A percentile compares a stretch with the other conserved stretches of the same genome.
Evolutionary conservation across 2,113 vertebrate species (phyloP).

Genomic region (Tragelaphus scriptus): DNA sequence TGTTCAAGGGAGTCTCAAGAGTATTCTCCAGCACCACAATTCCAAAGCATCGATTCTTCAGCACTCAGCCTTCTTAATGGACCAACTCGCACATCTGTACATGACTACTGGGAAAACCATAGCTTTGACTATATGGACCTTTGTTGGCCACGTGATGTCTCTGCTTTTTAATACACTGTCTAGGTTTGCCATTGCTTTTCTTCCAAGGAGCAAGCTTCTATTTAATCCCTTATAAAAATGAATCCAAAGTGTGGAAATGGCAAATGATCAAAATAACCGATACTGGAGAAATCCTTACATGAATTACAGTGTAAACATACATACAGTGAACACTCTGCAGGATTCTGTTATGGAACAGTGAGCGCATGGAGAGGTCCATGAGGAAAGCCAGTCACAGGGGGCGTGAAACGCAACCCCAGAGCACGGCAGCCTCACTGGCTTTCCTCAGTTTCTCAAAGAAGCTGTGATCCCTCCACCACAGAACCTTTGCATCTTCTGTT

Average conservation of each 20-base stretch:
- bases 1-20: background rate
- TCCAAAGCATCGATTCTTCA: background rate
- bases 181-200: background rate
- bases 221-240: background rate
- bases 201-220: background rate
- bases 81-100: background rate
- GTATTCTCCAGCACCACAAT: background rate
- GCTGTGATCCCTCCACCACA: background rate
- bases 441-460: background rate
- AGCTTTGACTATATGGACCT: background rate
- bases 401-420: background rate
- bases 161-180: background rate
- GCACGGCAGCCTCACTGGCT: background rate
- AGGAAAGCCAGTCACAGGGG: background rate
- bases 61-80: background rate
- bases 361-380: background rate
- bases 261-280: background rate
- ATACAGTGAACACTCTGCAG: background rate
- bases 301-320: background rate
- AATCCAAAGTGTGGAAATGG: background rate
- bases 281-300: background rate
- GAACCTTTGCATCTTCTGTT: background rate
- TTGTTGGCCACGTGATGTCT: background rate
- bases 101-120: background rate
- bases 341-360: background rate